Evolutionary conservation across 2,113 vertebrate species (phyloP), one percentile per base, ranked within the genome.

Genomic region (Asarcornis scutulata): DNA sequence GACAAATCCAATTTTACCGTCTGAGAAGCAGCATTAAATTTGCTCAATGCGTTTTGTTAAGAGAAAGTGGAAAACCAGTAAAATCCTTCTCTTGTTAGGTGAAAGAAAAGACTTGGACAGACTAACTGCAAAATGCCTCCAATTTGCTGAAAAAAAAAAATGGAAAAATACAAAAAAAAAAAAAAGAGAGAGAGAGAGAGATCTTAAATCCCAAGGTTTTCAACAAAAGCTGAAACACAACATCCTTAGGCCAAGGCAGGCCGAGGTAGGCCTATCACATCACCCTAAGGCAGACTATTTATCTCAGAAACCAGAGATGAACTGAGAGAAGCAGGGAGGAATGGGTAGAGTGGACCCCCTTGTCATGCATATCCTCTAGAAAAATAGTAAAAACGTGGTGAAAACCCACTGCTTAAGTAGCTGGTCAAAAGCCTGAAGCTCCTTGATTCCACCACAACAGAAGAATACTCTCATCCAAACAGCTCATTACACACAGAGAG

Each of bases 1-100:
- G 76, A 88, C 46, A 97, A 94, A 95, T 94, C 79, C 82, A 93
- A 62, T 96, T 96, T 89, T 86, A 94, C 56, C 93, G 34, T 82
- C 89, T 68, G 53, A 91, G 83, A 95, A 73, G 74, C 34, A 72
- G 42, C 1, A 2, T 81, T 95, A 53, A 86, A 91, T 74, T 93
- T 88, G 14, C 85, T 85, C 36, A 25, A 23, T 44, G 26, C 16
- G 0, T 74, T 95, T 89, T 38, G 12, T 79, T 87, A 87, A 92
- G 40, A 69, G 9, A 85, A 27, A 71, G 38, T 0, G 0, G 31
- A 75, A 91, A 80, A 68, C 4, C 31, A 13, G 32, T 46, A 68
- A 93, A 89, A 93, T 84, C 48, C 48, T 88, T 72, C 62, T 86
- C 34, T 50, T 0, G 2, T 16, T 46, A 29, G 31, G 50, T 79